phyloP scores from a whole-genome alignment of 1,140 invertebrate species.

The Caerostris darwini region DNA sequence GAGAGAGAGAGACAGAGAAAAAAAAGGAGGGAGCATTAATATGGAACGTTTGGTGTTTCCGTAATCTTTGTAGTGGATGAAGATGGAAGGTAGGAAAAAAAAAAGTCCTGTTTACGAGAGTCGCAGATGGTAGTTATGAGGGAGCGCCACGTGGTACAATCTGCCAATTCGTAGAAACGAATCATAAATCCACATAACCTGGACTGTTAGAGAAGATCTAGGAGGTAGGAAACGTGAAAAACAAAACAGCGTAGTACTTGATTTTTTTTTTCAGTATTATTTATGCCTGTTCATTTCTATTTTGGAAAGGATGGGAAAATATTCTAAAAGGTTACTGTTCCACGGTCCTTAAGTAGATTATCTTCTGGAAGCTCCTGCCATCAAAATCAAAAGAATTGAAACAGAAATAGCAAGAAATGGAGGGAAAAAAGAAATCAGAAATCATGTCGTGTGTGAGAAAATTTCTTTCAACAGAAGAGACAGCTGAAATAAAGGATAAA shows the following conservation, averaged over 20 bases:
- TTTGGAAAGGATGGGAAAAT: background rate
- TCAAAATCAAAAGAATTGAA: background rate
- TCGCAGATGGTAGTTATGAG: slow-evolving; percentile 68
- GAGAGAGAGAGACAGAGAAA: background rate
- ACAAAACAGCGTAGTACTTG: background rate
- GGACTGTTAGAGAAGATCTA: background rate
- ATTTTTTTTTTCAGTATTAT: background rate
- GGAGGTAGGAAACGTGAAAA: background rate
- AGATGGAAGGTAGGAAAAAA: slow-evolving; percentile 28
- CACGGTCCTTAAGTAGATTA: background rate
- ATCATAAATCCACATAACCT: slow-evolving; percentile 63
- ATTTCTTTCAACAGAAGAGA: background rate
- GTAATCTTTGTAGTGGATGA: slow-evolving; percentile 67
- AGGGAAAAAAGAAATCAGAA: background rate
- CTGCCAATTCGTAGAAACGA: slow-evolving; percentile 58
- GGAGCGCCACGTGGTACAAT: slow-evolving; percentile 41
- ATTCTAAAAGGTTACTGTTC: slow-evolving; percentile 9
- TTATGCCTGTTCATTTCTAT: background rate
- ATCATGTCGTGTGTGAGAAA: background rate
- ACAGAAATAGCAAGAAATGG: background rate
- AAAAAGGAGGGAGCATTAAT: slow-evolving; percentile 32
- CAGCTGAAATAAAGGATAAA: background rate
- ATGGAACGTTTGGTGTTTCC: slow-evolving; percentile 67
- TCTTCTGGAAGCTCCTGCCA: background rate
- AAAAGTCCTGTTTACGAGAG: slow-evolving; percentile 51